A percentile compares a stretch with the other conserved stretches of the same genome.
Conservation (phyloP, 1,140 invertebrate species). For the Drosophila littoralis region DNA sequence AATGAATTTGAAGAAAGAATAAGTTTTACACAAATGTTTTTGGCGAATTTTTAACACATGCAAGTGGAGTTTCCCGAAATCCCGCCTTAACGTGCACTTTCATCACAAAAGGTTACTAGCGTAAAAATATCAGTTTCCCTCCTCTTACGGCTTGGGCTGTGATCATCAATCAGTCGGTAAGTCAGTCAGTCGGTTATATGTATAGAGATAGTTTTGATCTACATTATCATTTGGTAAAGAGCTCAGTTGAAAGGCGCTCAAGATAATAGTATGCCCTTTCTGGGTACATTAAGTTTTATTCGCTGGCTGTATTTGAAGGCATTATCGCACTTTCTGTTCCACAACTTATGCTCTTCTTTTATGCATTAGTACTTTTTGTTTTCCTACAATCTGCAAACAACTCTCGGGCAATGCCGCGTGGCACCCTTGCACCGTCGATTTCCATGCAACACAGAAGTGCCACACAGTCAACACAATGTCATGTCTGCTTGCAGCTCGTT, state of each 20-base stretch:
- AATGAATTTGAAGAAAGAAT: too few species aligned
- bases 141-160: too few species aligned
- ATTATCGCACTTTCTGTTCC: constrained; percentile 22
- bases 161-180: too few species aligned
- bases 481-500: constrained; percentile 62
- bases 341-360: constrained; percentile 10
- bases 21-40: too few species aligned
- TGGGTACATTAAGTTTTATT: constrained; percentile 23
- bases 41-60: too few species aligned
- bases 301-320: not conserved
- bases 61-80: too few species aligned
- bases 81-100: too few species aligned
- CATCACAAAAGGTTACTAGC: too few species aligned
- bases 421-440: constrained; percentile 23
- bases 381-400: constrained; percentile 14
- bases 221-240: not conserved
- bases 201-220: not conserved
- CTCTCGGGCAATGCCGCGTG: constrained; percentile 42
- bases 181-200: not conserved
- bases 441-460: constrained; percentile 36
- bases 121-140: too few species aligned
- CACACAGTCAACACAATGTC: constrained; percentile 55
- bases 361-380: constrained; percentile 18
- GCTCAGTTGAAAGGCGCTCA: not conserved
- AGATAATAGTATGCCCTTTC: not conserved